phyloP scores from a whole-genome alignment of 2,113 vertebrate species.

The Anguilla rostrata region DNA sequence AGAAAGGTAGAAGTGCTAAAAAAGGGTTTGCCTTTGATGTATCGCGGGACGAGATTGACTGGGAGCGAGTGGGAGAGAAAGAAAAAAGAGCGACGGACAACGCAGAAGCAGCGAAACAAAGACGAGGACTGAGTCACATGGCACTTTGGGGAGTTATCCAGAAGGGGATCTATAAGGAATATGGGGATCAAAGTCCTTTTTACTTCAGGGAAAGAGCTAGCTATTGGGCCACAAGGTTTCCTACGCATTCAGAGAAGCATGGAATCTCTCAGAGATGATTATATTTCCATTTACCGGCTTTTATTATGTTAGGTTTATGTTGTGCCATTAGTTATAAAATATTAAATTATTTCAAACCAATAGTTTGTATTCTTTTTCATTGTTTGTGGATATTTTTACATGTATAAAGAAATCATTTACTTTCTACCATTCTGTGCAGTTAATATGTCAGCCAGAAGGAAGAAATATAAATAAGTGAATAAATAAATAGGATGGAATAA shows the following conservation, averaged over 20 bases:
- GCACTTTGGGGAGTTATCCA: neutral
- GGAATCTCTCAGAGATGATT: neutral
- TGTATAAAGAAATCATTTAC: too few relatives aligned
- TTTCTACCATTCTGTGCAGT: neutral
- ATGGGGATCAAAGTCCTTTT: neutral
- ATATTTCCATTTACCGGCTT: neutral
- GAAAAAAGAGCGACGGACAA: neutral
- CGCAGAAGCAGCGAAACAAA: neutral
- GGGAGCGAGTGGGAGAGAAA: neutral
- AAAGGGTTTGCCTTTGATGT: neutral
- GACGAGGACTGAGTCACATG: neutral
- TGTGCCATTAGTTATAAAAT: conserved; percentile 1
- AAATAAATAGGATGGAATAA: neutral
- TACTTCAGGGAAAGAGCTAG: neutral
- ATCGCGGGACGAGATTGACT: neutral
- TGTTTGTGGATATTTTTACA: too few relatives aligned
- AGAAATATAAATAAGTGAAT: conserved; percentile 16
- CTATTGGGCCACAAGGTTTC: neutral
- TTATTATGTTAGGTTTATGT: neutral
- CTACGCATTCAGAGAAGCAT: neutral
- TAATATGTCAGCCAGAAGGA: neutral
- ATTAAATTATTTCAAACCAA: conserved; percentile 15
- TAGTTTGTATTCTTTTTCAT: conserved; percentile 5
- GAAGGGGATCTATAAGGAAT: neutral
- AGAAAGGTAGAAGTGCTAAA: neutral